Evolutionary conservation across 2,797 vertebrate genomes (phyloP).

Genomic region (Platalea minor): DNA sequence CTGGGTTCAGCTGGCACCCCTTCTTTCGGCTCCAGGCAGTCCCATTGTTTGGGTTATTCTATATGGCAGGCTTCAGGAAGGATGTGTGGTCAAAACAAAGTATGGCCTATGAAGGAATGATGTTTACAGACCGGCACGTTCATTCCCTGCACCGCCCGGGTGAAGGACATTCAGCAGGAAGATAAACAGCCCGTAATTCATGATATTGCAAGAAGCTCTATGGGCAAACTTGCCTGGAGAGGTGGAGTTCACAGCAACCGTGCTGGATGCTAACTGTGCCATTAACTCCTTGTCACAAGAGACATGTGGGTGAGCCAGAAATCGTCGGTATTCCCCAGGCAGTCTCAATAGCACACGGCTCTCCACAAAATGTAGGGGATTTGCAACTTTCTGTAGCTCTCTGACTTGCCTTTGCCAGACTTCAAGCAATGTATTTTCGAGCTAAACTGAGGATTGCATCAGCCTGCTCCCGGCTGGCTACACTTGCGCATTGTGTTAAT

Average conservation of each 20-base stretch:
- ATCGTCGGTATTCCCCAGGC: neutral
- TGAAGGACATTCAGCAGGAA: neutral
- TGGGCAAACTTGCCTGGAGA: neutral
- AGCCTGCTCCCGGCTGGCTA: neutral
- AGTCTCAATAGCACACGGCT: neutral
- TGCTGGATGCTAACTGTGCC: neutral
- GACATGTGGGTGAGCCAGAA: neutral
- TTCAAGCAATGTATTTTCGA: neutral
- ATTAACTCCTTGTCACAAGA: neutral
- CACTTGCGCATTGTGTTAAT: neutral
- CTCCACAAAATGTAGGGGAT: neutral
- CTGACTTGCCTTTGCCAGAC: neutral
- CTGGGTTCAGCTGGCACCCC: neutral
- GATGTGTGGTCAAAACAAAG: neutral
- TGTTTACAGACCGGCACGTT: neutral
- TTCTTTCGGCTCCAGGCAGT: neutral
- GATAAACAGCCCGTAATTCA: neutral
- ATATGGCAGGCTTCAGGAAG: neutral
- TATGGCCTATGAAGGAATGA: neutral
- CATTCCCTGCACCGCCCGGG: neutral
- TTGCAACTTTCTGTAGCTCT: neutral
- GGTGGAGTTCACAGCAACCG: neutral
- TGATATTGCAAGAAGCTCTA: neutral
- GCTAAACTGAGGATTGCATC: neutral
- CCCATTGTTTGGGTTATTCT: slow-evolving; percentile 4